These are phyloP conservation scores for Lagopus leucura DNA, from an alignment of 2,113 vertebrate species.

Conservation along the genomic window DNA sequence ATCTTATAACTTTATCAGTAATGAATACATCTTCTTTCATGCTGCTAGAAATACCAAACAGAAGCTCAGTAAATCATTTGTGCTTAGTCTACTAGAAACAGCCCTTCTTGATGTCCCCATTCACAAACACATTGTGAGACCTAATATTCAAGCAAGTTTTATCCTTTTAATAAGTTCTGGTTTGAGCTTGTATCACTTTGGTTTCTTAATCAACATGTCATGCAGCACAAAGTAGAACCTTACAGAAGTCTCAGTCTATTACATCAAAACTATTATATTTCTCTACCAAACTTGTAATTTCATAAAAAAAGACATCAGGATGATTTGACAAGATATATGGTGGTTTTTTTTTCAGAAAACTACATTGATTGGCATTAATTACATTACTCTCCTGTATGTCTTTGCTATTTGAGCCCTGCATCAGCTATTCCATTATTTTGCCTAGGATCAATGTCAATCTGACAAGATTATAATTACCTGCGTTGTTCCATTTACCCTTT, in stretches of 20 bases:
- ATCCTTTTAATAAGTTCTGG: background rate
- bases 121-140: background rate
- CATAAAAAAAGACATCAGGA: constrained; percentile 50
- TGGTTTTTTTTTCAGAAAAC: constrained; percentile 22
- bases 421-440: constrained; percentile 59
- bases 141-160: background rate
- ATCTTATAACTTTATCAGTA: constrained; percentile 8
- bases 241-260: background rate
- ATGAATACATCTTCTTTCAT: background rate
- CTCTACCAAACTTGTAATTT: constrained; percentile 36
- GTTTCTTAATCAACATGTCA: constrained; percentile 28
- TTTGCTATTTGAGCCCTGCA: constrained; percentile 26
- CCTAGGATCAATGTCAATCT: constrained; percentile 61
- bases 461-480: constrained; percentile 59
- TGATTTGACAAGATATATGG: constrained; percentile 57
- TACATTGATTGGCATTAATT: constrained; percentile 69
- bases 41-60: background rate
- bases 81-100: background rate
- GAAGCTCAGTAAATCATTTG: background rate
- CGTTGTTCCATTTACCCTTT: constrained; percentile 49
- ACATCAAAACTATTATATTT: constrained; percentile 32
- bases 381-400: constrained; percentile 47
- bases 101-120: background rate
- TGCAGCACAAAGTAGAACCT: background rate
- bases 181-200: background rate